Conservation (phyloP, 2,113 vertebrate species). For the Haemorhous mexicanus region DNA sequence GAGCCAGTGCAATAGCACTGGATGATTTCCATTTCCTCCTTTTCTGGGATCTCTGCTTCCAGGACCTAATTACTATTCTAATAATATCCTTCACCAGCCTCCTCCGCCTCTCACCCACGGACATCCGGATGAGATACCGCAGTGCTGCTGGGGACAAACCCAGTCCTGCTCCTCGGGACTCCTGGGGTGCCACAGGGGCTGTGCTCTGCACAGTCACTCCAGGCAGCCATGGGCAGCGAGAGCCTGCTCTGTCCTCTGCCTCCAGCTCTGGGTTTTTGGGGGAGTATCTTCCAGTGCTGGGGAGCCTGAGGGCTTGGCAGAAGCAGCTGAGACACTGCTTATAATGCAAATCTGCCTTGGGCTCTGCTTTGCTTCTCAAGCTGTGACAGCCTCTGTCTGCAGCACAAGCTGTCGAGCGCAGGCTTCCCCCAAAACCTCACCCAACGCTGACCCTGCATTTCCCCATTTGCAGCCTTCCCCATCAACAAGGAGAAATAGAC, state of each 20-base stretch:
- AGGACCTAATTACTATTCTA: constrained; percentile 25
- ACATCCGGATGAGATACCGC: neutral
- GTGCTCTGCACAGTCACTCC: neutral
- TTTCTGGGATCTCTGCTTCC: neutral
- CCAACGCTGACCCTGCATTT: neutral
- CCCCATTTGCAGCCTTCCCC: neutral
- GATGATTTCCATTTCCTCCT: neutral
- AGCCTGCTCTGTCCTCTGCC: neutral
- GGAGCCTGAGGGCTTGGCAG: neutral
- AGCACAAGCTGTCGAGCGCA: neutral
- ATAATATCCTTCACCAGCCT: constrained; percentile 1
- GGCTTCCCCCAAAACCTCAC: neutral
- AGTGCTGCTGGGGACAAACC: neutral
- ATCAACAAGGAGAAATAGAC: neutral
- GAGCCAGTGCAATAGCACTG: neutral
- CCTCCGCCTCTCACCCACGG: neutral
- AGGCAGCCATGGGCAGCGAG: neutral
- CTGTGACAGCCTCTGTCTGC: neutral
- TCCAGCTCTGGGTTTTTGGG: rapidly evolving
- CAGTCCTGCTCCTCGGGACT: neutral
- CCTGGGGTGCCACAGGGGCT: neutral
- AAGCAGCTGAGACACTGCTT: neutral
- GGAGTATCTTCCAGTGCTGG: neutral
- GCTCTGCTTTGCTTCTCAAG: neutral
- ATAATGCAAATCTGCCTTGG: neutral